Evolutionary conservation across 2,888 invertebrate genomes (phyloP), one percentile per base, ranked within the genome.

Genomic region (Stictocephala bisonia): DNA sequence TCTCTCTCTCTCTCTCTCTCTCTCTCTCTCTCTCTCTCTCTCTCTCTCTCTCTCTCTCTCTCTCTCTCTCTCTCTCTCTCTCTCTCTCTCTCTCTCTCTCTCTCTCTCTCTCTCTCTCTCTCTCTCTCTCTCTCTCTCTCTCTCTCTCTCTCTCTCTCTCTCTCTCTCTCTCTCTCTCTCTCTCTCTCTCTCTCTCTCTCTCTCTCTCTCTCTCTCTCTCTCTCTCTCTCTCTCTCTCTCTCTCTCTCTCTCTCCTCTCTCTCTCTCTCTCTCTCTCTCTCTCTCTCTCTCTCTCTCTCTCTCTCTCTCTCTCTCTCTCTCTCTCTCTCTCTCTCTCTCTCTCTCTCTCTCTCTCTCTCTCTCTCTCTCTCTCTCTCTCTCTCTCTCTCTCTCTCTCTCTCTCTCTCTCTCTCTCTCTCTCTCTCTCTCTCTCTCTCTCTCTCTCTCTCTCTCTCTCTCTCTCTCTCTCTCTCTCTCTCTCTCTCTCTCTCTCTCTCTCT

Each of bases 351-450:
- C 35, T 35, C 35, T 35, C 35, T 35, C 35, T 35, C 35, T 35
- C 35, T 35, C 35, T 35, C 35, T 35, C 35, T 35, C 35, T 35
- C 35, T 35, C 35, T 35, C 35, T 35, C 35, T 64, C 66, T 51
- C 40, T 18, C 15, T 60, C 26, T 31, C 7, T 50, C 50, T 50
- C 50, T 50, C 50, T 50, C 50, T 50, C 50, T 50, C 50, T 50
- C 50, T 50, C 50, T 50, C 50, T 50, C 50, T 50, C 50, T 50
- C 50, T 50, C 50, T 50, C 50, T 50, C 50, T 50, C 50, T 50
- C 50, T 50, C 50, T 50, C 50, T 50, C 50, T 50, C 50, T 50
- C 50, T 50, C 50, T 50, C 50, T 50, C 50, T 50, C 50, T 50
- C 50, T 50, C 50, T 50, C 50, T 50, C 50, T 50, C 50, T 50